phyloP scores from a whole-genome alignment of 2,888 invertebrate species.

The Sicus ferrugineus region DNA sequence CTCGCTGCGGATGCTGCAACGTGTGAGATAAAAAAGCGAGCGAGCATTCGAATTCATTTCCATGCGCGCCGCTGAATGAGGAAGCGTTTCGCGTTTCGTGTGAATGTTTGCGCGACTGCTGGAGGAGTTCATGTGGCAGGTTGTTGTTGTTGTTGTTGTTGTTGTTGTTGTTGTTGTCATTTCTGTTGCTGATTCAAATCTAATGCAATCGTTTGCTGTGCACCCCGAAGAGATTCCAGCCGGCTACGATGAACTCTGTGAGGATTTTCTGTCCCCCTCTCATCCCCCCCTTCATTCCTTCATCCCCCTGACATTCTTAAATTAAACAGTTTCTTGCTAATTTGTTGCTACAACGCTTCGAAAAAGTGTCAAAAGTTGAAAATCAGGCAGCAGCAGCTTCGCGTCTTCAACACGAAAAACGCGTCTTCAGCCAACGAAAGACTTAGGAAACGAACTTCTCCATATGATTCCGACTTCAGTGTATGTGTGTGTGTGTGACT shows the following conservation, averaged over 20 bases:
- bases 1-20: background rate
- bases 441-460: no score
- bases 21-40: background rate
- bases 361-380: no score
- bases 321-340: background rate
- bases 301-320: no score
- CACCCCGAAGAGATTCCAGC: background rate
- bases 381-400: no score
- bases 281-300: no score
- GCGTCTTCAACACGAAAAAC: no score
- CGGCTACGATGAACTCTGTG: background rate
- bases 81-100: background rate
- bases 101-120: background rate
- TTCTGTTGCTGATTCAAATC: slow-evolving; percentile 11
- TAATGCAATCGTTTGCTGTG: background rate
- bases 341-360: no score
- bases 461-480: no score
- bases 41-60: slow-evolving; percentile 5
- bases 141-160: slow-evolving; percentile 3
- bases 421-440: no score
- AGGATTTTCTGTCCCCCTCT: background rate
- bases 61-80: slow-evolving; percentile 23
- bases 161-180: background rate
- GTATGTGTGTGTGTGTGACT: no score
- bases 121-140: background rate